These are phyloP conservation scores for Salpingus planirostris DNA, from an alignment of 2,888 invertebrate species.

Conservation along the genomic window DNA sequence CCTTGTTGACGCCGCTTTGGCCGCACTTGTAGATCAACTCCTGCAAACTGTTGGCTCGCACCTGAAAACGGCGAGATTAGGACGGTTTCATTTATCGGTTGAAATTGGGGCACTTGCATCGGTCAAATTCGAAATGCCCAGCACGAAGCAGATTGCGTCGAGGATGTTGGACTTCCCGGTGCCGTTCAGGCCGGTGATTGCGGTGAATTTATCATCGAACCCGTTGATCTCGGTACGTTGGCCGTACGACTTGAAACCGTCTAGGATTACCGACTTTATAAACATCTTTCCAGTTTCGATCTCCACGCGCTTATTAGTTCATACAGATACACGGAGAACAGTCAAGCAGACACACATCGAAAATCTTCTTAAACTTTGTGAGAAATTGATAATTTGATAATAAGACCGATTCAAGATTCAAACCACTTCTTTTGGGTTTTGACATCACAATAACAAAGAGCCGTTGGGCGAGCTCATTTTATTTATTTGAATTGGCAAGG, in stretches of 20 bases:
- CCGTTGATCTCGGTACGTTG: conserved; percentile 82
- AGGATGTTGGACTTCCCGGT: conserved; percentile 97
- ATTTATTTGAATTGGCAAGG: no score
- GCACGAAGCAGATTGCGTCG: conserved; percentile 94
- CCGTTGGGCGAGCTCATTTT: no score
- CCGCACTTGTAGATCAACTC: conserved; percentile 98
- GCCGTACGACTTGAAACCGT: conserved; percentile 98
- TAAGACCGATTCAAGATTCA: no score
- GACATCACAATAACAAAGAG: no score
- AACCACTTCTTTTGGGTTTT: no score
- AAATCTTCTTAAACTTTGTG: no score
- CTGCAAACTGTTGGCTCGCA: conserved; percentile 80
- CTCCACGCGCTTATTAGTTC: no score
- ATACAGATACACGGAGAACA: no score
- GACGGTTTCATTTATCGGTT: background rate
- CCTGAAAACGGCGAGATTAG: conserved; percentile 49
- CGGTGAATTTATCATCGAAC: conserved; percentile 93
- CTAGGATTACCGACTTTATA: conserved; percentile 84
- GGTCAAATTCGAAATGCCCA: conserved; percentile 87
- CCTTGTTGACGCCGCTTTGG: conserved; percentile 91
- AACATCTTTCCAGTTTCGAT: conserved; percentile 54
- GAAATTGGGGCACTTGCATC: conserved; percentile 61
- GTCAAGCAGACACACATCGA: no score
- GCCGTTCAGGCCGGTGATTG: conserved; percentile 96
- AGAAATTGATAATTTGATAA: no score